These are phyloP conservation scores for Trachythela sp. DNA, from an alignment of 64 coral and sea anemone genomes.

Conservation along the genomic window DNA sequence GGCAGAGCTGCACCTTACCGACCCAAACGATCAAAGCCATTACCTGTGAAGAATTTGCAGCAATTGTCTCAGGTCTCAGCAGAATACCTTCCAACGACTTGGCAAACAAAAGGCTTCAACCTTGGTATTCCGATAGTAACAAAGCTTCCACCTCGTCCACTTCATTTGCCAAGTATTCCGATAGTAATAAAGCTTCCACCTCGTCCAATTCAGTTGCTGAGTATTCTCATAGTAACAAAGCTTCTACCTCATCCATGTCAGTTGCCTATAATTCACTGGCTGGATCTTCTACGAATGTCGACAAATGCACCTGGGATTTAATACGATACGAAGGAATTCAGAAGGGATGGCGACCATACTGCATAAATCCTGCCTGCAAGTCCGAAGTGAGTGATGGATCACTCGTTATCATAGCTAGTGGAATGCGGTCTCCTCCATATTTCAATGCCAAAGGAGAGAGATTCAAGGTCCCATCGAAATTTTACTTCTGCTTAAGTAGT, in stretches of 20 bases:
- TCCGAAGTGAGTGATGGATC: neutral
- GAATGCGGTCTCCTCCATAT: slow-evolving; percentile 46
- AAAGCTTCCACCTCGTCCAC: no score
- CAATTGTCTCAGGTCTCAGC: no score
- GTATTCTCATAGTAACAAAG: no score
- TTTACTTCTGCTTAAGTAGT: slow-evolving; percentile 44
- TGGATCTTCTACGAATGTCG: no score
- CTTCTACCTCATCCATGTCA: no score
- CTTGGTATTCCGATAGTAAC: no score
- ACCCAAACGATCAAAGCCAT: slow-evolving; percentile 45
- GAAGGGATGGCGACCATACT: neutral
- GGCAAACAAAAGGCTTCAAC: no score
- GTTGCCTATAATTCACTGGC: no score
- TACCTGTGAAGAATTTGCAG: neutral
- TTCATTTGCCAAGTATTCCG: no score
- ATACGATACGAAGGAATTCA: neutral
- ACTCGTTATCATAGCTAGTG: slow-evolving; percentile 32
- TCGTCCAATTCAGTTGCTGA: no score
- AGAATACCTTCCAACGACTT: no score
- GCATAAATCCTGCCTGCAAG: neutral
- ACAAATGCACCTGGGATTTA: neutral
- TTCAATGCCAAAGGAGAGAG: slow-evolving; percentile 46
- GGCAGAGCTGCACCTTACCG: slow-evolving; percentile 41
- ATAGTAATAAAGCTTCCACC: no score
- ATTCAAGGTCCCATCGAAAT: slow-evolving; percentile 47